phyloP scores from a whole-genome alignment of 1,140 invertebrate genomes.

The Globodera rostochiensis region DNA sequence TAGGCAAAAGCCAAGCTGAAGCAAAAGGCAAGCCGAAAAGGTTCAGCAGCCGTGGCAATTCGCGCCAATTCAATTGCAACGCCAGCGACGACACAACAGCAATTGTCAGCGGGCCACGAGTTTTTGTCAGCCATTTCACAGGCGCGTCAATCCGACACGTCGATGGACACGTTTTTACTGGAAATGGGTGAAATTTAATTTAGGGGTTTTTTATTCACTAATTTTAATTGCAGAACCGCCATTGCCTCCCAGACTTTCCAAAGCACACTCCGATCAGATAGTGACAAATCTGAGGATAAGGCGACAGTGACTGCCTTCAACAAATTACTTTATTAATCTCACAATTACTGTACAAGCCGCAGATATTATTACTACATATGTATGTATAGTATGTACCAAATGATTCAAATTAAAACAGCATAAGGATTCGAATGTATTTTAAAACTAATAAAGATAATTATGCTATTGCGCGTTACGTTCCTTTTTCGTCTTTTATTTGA shows the following conservation, averaged over 20 bases:
- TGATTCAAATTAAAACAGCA: too few relatives aligned
- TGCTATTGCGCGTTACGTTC: too few relatives aligned
- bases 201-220: not conserved
- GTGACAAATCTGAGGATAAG: slow-evolving; percentile 3
- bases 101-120: not conserved
- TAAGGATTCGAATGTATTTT: too few relatives aligned
- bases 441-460: too few relatives aligned
- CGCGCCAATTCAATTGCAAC: not conserved
- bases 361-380: too few relatives aligned
- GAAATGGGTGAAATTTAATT: not conserved
- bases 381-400: too few relatives aligned
- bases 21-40: slow-evolving; percentile 10
- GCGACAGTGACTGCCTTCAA: not conserved
- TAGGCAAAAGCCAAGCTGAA: slow-evolving; percentile 11
- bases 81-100: not conserved
- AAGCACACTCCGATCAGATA: slow-evolving; percentile 13
- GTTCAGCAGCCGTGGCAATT: not conserved
- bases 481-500: too few relatives aligned
- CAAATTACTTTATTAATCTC: too few relatives aligned
- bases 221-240: slow-evolving; percentile 5
- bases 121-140: not conserved
- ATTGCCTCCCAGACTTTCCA: slow-evolving; percentile 20
- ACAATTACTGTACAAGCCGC: too few relatives aligned
- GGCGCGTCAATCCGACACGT: not conserved
- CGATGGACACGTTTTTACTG: slow-evolving; percentile 5